Evolutionary conservation across 2,797 vertebrate species (phyloP).

Genomic region (Huso huso): DNA sequence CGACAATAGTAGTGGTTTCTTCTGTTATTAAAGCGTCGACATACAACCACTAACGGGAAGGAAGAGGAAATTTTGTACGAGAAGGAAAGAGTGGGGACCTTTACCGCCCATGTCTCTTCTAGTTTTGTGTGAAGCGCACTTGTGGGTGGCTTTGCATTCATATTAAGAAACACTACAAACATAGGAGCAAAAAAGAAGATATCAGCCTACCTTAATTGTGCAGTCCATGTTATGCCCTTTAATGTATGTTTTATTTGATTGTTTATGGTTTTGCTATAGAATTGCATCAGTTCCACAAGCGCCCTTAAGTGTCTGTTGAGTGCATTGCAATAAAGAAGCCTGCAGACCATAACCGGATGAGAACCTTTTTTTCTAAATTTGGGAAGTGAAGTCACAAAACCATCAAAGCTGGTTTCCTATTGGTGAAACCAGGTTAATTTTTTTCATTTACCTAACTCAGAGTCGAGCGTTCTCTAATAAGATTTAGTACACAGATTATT

Average conservation of each 20-base stretch:
- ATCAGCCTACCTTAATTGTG: slow-evolving; percentile 71
- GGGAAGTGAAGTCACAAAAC: slow-evolving; percentile 59
- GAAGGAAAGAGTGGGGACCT: slow-evolving; percentile 82
- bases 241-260: slow-evolving; percentile 29
- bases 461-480: neutral
- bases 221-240: slow-evolving; percentile 66
- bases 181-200: slow-evolving; percentile 6
- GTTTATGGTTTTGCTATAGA: slow-evolving; percentile 31
- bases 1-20: slow-evolving; percentile 69
- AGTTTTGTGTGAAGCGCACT: slow-evolving; percentile 26
- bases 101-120: slow-evolving; percentile 53
- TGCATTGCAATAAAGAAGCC: slow-evolving; percentile 57
- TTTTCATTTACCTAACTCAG: neutral
- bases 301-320: slow-evolving; percentile 58
- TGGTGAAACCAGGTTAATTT: slow-evolving; percentile 43
- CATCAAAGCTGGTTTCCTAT: slow-evolving; percentile 42
- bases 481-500: too few relatives aligned
- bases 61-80: slow-evolving; percentile 84
- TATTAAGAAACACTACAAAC: slow-evolving; percentile 29
- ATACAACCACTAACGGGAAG: slow-evolving; percentile 85
- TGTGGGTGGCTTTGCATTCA: slow-evolving; percentile 48
- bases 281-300: slow-evolving; percentile 44
- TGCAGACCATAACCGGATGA: slow-evolving; percentile 67
- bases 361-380: slow-evolving; percentile 57
- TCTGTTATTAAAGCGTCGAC: slow-evolving; percentile 79